A percentile compares a stretch with the other conserved stretches of the same genome.
Evolutionary conservation across 2,113 vertebrate genomes (phyloP).

Genomic region (Sturnus vulgaris): DNA sequence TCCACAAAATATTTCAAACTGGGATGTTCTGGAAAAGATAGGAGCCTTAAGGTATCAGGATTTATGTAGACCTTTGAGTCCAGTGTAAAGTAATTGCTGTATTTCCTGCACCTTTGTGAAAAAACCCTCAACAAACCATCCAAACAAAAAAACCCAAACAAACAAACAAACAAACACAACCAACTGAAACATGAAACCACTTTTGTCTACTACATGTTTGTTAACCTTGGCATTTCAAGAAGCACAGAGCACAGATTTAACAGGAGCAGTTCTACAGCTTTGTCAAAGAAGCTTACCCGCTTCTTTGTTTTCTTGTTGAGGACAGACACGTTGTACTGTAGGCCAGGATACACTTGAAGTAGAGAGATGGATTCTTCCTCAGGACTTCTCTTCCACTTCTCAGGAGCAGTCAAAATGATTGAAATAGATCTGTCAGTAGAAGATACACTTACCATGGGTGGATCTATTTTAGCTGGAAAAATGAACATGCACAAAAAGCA

Average conservation of each 20-base stretch:
- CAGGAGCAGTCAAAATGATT: slow-evolving; percentile 78
- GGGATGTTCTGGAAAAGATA: neutral
- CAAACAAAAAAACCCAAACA: neutral
- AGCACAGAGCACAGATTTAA: neutral
- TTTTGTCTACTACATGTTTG: neutral
- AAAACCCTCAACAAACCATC: neutral
- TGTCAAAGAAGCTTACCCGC: slow-evolving; percentile 68
- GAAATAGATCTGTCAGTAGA: slow-evolving; percentile 70
- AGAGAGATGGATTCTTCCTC: slow-evolving; percentile 64
- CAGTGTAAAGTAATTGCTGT: neutral
- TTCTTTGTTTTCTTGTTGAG: slow-evolving; percentile 63
- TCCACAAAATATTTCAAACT: neutral
- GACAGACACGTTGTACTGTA: slow-evolving; percentile 81
- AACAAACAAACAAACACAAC: neutral
- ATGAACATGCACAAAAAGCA: neutral
- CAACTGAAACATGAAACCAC: neutral
- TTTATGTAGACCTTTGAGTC: neutral
- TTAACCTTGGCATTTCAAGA: neutral
- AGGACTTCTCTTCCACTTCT: slow-evolving; percentile 76
- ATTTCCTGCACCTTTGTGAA: neutral
- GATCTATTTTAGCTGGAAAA: slow-evolving; percentile 79
- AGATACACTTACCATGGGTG: slow-evolving; percentile 76
- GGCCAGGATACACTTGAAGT: slow-evolving; percentile 70
- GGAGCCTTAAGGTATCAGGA: neutral
- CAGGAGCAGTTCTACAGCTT: neutral